Evolutionary conservation across 2,888 invertebrate species (phyloP), one percentile per base, ranked within the genome.

Genomic region (Andrena camellia): DNA sequence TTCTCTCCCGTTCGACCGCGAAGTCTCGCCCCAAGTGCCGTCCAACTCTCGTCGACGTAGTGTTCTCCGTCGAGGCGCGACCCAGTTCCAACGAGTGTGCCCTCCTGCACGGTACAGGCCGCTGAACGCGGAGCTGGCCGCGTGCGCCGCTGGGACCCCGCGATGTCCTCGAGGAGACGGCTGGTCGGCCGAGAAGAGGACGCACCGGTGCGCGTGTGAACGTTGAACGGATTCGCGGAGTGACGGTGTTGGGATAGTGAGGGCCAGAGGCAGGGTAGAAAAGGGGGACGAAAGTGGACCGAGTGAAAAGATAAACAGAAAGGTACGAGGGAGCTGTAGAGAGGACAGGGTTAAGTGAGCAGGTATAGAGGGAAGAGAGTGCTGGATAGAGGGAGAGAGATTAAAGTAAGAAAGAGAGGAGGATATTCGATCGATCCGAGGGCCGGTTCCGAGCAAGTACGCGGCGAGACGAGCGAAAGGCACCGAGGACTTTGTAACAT

Each of bases 401-500:
- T 62, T 33, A 17, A 42, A 17, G 5, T 42, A 42, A 42, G 13
- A 60, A 52, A 50, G 54, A 33, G 57, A 48, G 31, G 50, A 31
- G 33, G 35, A 54, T 50, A 60, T 52, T 63, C 70, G 57, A 57
- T 42, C 42, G 42, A 57, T 20, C 23, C 8, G 23, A 57, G 57
- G 23, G 57, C 20, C 26, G 77, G 77, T 54, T 71, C 52, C 42
- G 42, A 60, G 73, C 70, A 57, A 60, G 59, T 64, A 52, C 67
- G 76, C 59, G 42, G 76, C 31, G 72, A 63, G 74, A 63, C 75
- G 68, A 71, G 81, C 23, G 72, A 42, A 42, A 66, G 71, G n/a
- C 78, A 63, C 67, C 75, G 78, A 83, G 60, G 81, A 80, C 72
- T 50, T 29, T 23, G 74, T 78, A 85, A 89, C 66, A 86, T 86